Evolutionary conservation across 2,113 vertebrate species (phyloP).

Genomic region (Mustela lutreola): DNA sequence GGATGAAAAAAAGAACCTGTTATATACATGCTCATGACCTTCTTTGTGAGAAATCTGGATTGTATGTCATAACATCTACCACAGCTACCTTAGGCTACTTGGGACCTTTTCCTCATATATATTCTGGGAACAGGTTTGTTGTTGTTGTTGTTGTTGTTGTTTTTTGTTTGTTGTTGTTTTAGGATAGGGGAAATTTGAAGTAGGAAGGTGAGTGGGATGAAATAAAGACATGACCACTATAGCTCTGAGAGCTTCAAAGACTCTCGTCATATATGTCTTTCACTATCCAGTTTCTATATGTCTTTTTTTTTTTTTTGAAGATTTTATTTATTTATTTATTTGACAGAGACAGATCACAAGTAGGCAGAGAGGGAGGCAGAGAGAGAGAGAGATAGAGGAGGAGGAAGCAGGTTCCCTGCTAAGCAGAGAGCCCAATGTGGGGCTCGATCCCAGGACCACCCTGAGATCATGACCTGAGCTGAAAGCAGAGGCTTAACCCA

Average conservation of each 20-base stretch:
- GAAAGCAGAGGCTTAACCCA: too few relatives aligned
- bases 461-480: too few relatives aligned
- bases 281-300: neutral
- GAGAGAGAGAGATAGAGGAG: too few relatives aligned
- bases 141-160: neutral
- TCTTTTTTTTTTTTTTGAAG: too few relatives aligned
- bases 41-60: neutral
- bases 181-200: neutral
- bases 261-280: neutral
- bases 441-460: too few relatives aligned
- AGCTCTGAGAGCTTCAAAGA: neutral
- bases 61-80: neutral
- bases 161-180: neutral
- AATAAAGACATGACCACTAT: neutral
- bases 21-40: neutral
- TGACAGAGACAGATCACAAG: too few relatives aligned
- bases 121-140: neutral
- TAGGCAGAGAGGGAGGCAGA: too few relatives aligned
- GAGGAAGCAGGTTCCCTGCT: too few relatives aligned
- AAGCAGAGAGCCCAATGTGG: too few relatives aligned
- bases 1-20: neutral
- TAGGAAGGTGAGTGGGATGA: neutral
- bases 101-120: neutral
- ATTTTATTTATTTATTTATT: too few relatives aligned
- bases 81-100: neutral